Conservation (phyloP, 2,113 vertebrate genomes). For the Albula goreensis region DNA sequence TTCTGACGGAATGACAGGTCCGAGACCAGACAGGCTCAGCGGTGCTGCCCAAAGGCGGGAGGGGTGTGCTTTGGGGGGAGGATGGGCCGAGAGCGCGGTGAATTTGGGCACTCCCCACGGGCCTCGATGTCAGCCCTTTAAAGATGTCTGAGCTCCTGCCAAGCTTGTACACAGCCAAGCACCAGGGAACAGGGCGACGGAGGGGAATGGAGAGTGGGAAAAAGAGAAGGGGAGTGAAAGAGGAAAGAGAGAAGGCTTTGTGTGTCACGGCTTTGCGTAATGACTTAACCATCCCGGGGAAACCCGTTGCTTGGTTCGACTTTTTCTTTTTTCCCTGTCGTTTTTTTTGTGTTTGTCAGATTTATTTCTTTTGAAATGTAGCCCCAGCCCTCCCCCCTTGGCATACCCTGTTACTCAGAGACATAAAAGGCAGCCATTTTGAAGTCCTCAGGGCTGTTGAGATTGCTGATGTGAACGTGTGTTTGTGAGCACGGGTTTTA, state of each 20-base stretch:
- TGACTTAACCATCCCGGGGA: conserved; percentile 46
- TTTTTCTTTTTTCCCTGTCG: conserved; percentile 6
- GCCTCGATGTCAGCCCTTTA: neutral
- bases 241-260: conserved; percentile 38
- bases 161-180: conserved; percentile 26
- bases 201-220: neutral
- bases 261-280: conserved; percentile 31
- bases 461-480: neutral
- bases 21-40: neutral
- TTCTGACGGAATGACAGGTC: neutral
- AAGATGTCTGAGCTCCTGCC: conserved; percentile 29
- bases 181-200: conserved; percentile 1
- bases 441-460: neutral
- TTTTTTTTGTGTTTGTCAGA: conserved; percentile 22
- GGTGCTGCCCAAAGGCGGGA: no score
- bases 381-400: conserved; percentile 1
- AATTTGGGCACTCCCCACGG: conserved; percentile 1
- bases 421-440: conserved; percentile 32
- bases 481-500: neutral
- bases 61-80: neutral
- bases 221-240: conserved; percentile 8
- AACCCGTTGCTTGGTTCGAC: conserved; percentile 29
- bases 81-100: conserved; percentile 12
- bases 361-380: conserved; percentile 39
- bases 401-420: conserved; percentile 6